phyloP scores from a whole-genome alignment of 1,140 invertebrate genomes.

The Drosophila lini region DNA sequence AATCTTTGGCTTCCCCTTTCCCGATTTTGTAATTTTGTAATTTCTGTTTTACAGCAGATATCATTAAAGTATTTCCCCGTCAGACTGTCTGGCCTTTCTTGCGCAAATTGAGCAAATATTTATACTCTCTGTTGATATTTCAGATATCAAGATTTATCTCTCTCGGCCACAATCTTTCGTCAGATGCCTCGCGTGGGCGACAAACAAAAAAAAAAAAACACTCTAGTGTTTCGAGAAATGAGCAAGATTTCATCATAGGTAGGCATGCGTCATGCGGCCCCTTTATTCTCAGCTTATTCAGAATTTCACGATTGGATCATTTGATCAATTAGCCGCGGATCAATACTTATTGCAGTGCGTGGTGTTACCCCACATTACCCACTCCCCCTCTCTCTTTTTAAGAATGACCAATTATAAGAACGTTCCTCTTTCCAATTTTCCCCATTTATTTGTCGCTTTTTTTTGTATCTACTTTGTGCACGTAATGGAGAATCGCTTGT shows the following conservation, averaged over 20 bases:
- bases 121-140: constrained; percentile 16
- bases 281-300: not conserved
- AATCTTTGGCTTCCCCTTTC: not conserved
- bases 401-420: constrained; percentile 20
- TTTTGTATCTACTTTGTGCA: constrained; percentile 12
- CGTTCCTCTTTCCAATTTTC: constrained; percentile 3
- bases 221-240: not conserved
- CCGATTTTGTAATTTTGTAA: not conserved
- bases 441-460: constrained; percentile 4
- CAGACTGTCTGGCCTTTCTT: constrained; percentile 26
- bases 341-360: constrained; percentile 33
- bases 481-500: not conserved
- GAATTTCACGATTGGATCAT: constrained; percentile 26
- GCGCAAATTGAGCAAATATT: constrained; percentile 46
- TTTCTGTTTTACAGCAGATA: not conserved
- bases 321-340: constrained; percentile 48
- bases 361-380: constrained; percentile 9
- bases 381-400: not conserved
- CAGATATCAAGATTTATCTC: constrained; percentile 37
- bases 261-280: constrained; percentile 32
- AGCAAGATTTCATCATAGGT: constrained; percentile 46
- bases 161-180: constrained; percentile 28
- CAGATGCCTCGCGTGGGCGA: constrained; percentile 41
- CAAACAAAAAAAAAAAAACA: not conserved
- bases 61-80: constrained; percentile 15